Base-by-base conservation (phyloP, 2,888 invertebrate genomes). In the Endomychus coccineus region DNA sequence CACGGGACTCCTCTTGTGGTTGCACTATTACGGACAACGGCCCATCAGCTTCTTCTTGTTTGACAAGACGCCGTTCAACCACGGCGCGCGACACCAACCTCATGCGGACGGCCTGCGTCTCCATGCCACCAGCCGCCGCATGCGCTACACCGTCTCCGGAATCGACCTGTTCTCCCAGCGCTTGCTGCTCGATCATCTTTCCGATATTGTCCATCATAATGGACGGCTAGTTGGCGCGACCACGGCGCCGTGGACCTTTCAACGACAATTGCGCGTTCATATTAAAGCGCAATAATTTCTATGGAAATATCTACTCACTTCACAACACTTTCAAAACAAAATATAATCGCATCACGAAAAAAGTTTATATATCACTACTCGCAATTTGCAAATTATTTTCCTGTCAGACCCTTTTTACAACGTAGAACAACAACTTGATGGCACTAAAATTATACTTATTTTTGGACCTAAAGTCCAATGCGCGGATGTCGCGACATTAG, bases 101-200 rank as follows among this genome's bases (percentile, higher is more conserved):
- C 66, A 66, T 65, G 55, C 64, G 63, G 54, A 64, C 64, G 51
- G 63, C 56, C 50, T 62, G 61, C 56, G 63, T 59, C 55, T 64
- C 62, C 61, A 61, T 62, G 59, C 62, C 54, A 46, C 54, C 54
- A 43, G 34, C 14, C 35, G 53, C 57, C 59, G 63, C 65, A 65
- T 66, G 58, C 65, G 66, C 66, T 54, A 58, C 61, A 40, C 61
- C 61, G 52, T 63, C 64, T 42, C 64, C 59, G 56, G 68, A 66
- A 66, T 68, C 68, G 61, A 68, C 66, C 44, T 72, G 69, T 56
- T 73, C 71, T 54, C 66, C 68, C 49, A 72, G 66, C 51, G 70
- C 61, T 59, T 71, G 73, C 57, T 71, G 70, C 59, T 74, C 73
- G 57, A 74, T 73, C 65, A 75, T 74, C 56, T 74, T 73, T 56